Base-by-base conservation (phyloP, 2,888 invertebrate species). In the Caenorhabditis japonica region DNA sequence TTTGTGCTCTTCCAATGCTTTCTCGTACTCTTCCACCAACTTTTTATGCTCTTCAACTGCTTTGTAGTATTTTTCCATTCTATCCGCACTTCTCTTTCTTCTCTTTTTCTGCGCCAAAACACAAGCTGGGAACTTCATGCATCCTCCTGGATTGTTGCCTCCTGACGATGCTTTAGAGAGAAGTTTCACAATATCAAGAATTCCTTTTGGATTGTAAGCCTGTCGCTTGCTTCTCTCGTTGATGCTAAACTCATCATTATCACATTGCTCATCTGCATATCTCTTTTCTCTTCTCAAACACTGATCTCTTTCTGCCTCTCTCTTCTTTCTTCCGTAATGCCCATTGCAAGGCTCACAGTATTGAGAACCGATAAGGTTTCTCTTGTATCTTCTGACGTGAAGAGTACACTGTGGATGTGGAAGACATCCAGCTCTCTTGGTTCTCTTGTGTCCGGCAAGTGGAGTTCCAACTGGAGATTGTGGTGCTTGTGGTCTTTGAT, bases 91-190 rank as follows among this genome's bases (percentile, higher is more conserved):
- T 21, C 84, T 60, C 80, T 83, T 83, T 62, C 81, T 76, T 52
- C 84, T 59, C 53, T 77, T 75, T 64, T 83, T 83, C 61, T 81
- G 76, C 27, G 81, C 80, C 46, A 84, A 58, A 5, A 84, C 83
- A 66, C 84, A 84, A 1, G 83, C 83, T 0, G 84, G 84, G 76
- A 83, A 84, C 61, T 83, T 81, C 68, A 84, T 66, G 44, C 84
- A 84, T 8, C 80, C 82, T 12, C 75, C 76, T 13, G 76, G 60
- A 17, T 58, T 61, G 39, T 59, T 53, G n/a, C 62, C 68, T 25
- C 61, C 59, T 12, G 64, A 62, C 1, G 68, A 56, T 3, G 75
- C 70, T 52, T 79, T 79, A 8, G 76, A 74, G 8, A 84, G 60
- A 19, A 83, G 53, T 44, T 84, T 84, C 38, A 83, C 80, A 52